Percentiles rank a stretch among this genome's conserved stretches.
These are phyloP conservation scores for Lasioglossum albipes DNA, from an alignment of 1,140 invertebrate species.

Conservation along the genomic window DNA sequence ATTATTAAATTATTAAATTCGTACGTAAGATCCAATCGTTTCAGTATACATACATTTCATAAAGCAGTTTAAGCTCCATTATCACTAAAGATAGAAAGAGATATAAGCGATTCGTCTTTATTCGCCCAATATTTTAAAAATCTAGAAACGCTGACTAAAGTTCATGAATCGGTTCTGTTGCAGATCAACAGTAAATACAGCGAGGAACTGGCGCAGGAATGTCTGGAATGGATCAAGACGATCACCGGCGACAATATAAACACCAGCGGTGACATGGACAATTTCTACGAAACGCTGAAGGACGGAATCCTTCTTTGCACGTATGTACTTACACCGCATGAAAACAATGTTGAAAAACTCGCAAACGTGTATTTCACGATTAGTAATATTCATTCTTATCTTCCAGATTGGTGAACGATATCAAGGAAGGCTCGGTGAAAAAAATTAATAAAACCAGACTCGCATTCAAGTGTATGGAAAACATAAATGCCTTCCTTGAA, in stretches of 20 bases:
- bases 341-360: neutral
- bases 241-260: slow-evolving; percentile 90
- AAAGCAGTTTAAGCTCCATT: neutral
- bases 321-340: slow-evolving; percentile 83
- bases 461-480: slow-evolving; percentile 99
- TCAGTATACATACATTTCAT: neutral
- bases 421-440: slow-evolving; percentile 90
- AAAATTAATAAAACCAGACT: slow-evolving; percentile 92
- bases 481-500: slow-evolving; percentile 96
- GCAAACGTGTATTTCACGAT: neutral
- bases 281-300: slow-evolving; percentile 93
- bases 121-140: too few relatives aligned
- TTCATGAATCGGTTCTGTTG: slow-evolving; percentile 70
- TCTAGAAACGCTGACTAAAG: neutral
- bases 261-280: slow-evolving; percentile 92
- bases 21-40: neutral
- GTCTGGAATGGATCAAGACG: slow-evolving; percentile 93
- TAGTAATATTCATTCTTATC: neutral
- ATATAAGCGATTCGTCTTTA: too few relatives aligned
- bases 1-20: too few relatives aligned
- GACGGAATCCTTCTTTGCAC: slow-evolving; percentile 93
- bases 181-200: slow-evolving; percentile 98
- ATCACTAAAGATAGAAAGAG: neutral
- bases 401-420: slow-evolving; percentile 88
- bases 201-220: slow-evolving; percentile 93